Base-by-base conservation (phyloP, 2,113 vertebrate species). In the Podocnemis expansa region DNA sequence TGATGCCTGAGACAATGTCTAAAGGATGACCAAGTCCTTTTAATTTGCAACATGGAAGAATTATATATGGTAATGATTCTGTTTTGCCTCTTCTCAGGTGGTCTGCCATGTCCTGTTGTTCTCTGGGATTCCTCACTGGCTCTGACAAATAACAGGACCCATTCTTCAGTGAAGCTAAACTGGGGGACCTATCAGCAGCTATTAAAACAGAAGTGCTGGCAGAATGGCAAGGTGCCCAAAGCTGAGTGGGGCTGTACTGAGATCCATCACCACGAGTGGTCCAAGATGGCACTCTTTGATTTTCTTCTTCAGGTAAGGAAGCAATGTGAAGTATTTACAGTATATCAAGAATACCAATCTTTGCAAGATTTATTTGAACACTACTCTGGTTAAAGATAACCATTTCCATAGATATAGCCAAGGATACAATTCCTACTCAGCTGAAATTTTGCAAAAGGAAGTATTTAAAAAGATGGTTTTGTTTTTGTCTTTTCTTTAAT, bases 251-350 rank as follows among this genome's bases (percentile, higher is more conserved):
- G 97, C 54, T 99, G 99, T 96, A 98, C 98, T 5, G 98, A 98
- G 73, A 93, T 99, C 43, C 99, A 99, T 96, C 99, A 99, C 93
- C 96, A 98, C 1, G 99, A 99, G 80, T 99, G 99, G 99, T 99
- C 99, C 95, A 99, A 99, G 97, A 97, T 99, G 95, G 99, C 99
- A 47, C 98, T 99, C 84, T 99, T 99, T 92, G 99, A 99, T 97
- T 99, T 99, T 96, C 94, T 99, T 78, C 95, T 99, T 79, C 99
- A 99, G 99, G 99, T 99, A 98, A 97, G 96, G 41, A 27, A 80
- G 82, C 41, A 54, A 22, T 78, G 10, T 79, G 49, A 70, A 89
- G 52, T 27, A 9, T 87, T 81, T 93, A 34, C n/a, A 83, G 27
- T 80, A 82, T 45, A 22, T 49, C 85, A 43, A 38, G 63, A 70